phyloP scores from a whole-genome alignment of 2,888 invertebrate species.

The Stenotaenia linearis region DNA sequence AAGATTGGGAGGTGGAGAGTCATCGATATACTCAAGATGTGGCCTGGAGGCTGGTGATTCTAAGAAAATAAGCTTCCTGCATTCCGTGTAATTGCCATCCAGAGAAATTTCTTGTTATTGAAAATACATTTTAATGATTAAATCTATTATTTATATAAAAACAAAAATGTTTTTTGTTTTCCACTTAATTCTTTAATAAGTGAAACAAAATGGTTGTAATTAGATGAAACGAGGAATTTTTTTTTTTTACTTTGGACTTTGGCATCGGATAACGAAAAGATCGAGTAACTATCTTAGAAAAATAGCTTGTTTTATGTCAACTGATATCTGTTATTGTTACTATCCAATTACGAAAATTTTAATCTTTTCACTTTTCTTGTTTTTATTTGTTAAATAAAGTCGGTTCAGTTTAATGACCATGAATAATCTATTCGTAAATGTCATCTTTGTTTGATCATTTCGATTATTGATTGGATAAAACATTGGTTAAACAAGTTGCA shows the following conservation, averaged over 20 bases:
- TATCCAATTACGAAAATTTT: no score
- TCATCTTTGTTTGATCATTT: neutral
- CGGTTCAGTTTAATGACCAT: no score
- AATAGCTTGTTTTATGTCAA: neutral
- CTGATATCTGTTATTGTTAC: neutral
- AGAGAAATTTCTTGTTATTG: neutral
- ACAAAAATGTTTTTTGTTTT: no score
- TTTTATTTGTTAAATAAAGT: neutral
- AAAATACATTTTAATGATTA: neutral
- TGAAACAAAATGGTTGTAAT: neutral
- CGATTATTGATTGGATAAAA: neutral
- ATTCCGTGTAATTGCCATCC: neutral
- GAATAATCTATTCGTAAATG: neutral
- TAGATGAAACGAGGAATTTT: no score
- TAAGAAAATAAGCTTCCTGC: neutral
- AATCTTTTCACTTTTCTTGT: no score
- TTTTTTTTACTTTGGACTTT: neutral
- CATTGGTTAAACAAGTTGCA: slow-evolving; percentile 17
- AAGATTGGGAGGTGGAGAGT: neutral
- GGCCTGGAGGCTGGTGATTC: neutral
- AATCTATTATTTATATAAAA: neutral
- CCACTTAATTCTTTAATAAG: neutral
- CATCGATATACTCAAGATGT: slow-evolving; percentile 23
- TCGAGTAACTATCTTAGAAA: neutral
- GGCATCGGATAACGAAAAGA: neutral